These are phyloP conservation scores for Lasaia peninsularis DNA, from an alignment of 1,140 invertebrate genomes.

Conservation along the genomic window DNA sequence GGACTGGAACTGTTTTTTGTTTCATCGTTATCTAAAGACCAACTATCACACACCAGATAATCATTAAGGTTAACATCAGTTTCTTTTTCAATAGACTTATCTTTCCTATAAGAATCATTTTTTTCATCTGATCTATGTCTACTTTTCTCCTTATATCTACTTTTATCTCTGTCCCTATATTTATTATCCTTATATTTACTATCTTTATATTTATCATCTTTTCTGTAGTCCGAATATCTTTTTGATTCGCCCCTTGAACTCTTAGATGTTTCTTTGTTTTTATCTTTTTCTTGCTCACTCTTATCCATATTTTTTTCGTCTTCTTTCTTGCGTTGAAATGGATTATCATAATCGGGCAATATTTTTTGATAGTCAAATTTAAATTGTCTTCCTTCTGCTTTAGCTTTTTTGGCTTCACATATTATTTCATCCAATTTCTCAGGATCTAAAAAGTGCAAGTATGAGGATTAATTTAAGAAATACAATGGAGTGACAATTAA, in stretches of 20 bases:
- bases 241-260: constrained; percentile 43
- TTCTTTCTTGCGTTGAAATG: constrained; percentile 62
- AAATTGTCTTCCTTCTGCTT: constrained; percentile 55
- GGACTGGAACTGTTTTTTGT: constrained; percentile 49
- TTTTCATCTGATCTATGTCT: constrained; percentile 27
- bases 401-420: constrained; percentile 60
- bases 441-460: constrained; percentile 45
- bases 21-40: constrained; percentile 69
- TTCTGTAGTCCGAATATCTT: constrained; percentile 42
- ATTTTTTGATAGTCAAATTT: constrained; percentile 67
- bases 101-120: constrained; percentile 23
- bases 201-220: constrained; percentile 41
- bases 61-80: constrained; percentile 62
- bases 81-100: constrained; percentile 39
- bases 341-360: constrained; percentile 64
- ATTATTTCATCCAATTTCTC: constrained; percentile 66
- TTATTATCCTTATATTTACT: constrained; percentile 23
- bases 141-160: constrained; percentile 29
- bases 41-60: constrained; percentile 69
- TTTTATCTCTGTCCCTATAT: constrained; percentile 29
- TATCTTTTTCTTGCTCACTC: constrained; percentile 25
- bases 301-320: constrained; percentile 35
- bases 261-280: constrained; percentile 35
- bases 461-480: background rate
- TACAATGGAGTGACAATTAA: background rate